Conservation (phyloP, 2,113 vertebrate species). For the Poecilia latipinna region DNA sequence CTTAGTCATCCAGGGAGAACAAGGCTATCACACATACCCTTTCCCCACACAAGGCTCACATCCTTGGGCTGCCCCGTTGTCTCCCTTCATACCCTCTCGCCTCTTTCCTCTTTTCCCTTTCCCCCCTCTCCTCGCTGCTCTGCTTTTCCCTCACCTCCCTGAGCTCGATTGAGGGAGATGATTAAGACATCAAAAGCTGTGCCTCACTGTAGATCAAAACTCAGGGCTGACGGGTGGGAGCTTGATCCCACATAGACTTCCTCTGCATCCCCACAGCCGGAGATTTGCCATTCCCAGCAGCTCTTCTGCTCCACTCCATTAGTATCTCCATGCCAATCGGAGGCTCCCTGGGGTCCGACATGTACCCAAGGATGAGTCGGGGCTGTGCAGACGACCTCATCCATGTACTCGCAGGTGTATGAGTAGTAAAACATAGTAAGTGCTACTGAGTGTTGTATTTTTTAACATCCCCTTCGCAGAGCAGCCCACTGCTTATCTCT, state of each 20-base stretch:
- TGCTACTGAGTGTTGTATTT: conserved; percentile 50
- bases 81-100: conserved; percentile 47
- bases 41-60: conserved; percentile 56
- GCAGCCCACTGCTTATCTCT: conserved; percentile 65
- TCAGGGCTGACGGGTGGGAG: conserved; percentile 71
- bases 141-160: conserved; percentile 64
- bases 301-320: conserved; percentile 78
- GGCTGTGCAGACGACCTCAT: conserved; percentile 73
- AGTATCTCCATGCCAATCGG: conserved; percentile 78
- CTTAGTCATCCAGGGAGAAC: conserved; percentile 54
- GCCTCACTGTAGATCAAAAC: conserved; percentile 77
- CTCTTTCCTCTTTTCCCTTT: conserved; percentile 37
- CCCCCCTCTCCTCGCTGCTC: conserved; percentile 48
- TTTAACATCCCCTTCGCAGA: conserved; percentile 74
- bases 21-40: conserved; percentile 40
- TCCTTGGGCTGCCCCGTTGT: conserved; percentile 60
- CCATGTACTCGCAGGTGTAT: conserved; percentile 72
- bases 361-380: conserved; percentile 80
- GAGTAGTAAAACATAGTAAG: conserved; percentile 52
- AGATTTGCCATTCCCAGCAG: conserved; percentile 79
- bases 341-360: conserved; percentile 75
- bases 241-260: conserved; percentile 76
- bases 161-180: conserved; percentile 72
- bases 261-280: conserved; percentile 75
- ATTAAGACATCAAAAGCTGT: conserved; percentile 81